Base-by-base conservation (phyloP, 2,797 vertebrate species). In the Scomberomorus guttatus region DNA sequence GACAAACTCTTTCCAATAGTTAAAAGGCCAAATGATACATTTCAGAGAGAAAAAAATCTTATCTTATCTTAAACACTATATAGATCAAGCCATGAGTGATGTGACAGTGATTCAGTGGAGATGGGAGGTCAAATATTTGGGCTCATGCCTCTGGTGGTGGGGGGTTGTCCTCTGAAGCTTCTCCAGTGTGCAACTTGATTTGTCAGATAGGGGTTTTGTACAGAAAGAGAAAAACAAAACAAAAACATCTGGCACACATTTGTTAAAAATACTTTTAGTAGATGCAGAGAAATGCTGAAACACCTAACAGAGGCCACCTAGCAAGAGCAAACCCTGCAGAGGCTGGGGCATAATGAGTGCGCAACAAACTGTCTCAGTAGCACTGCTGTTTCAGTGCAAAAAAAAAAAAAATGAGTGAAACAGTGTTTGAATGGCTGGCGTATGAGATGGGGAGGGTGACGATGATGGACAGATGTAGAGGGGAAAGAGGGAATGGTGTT, bases 401-500 rank as follows among this genome's bases (percentile, higher is more conserved):
- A 39, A 63, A 57, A 34, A 39, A 50, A 34, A 46, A 14, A 22
- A 55, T 69, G 52, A 67, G 51, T 60, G 51, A 75, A 58, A 24
- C n/a, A 70, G 7, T 57, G 54, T 66, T 58, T 39, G 57, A 79
- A 75, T 71, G 51, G 29, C 57, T 80, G 27, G 15, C 4, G 15
- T 22, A 34, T 3, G 55, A 32, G 37, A 39, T 13, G 6, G 2
- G 14, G 59, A 14, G 12, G 27, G 66, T 44, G 71, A 52, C 37
- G 75, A 66, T 57, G 73, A 87, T 83, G 64, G 72, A 77, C 62
- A 78, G 66, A 76, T 25, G 37, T 50, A 48, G 51, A 62, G 46
- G 54, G 80, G 69, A 57, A 52, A 44, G 63, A 57, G n/a, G 46
- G 39, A 74, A 70, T 62, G 15, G 54, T 75, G 87, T 92, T 94